phyloP scores from a whole-genome alignment of 2,113 vertebrate genomes.

The Rhineura floridana region DNA sequence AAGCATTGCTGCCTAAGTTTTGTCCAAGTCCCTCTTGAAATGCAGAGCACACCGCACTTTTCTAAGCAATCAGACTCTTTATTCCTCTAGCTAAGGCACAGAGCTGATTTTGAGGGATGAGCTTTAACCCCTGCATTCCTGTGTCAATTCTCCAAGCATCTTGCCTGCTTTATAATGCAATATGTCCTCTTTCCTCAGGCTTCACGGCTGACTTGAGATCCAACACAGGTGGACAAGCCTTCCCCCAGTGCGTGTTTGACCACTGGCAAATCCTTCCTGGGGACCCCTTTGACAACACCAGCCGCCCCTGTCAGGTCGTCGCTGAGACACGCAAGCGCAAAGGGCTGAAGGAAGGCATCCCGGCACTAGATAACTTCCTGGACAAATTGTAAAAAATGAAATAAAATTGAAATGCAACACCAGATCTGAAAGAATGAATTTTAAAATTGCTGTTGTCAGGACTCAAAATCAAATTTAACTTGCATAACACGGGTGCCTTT shows the following conservation, averaged over 20 bases:
- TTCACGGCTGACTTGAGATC: constrained; percentile 94
- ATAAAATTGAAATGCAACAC: background rate
- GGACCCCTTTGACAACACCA: constrained; percentile 81
- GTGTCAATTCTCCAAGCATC: background rate
- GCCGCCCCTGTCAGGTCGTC: constrained; percentile 83
- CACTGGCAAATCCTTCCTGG: constrained; percentile 95
- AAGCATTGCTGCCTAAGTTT: too few species aligned
- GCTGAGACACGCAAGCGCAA: constrained; percentile 91
- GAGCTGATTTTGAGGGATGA: too few species aligned
- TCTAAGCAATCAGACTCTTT: too few species aligned
- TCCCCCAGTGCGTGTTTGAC: constrained; percentile 96
- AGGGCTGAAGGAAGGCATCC: constrained; percentile 92
- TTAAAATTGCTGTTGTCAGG: constrained; percentile 13
- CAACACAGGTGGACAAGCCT: constrained; percentile 93
- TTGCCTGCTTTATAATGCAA: background rate
- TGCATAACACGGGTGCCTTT: background rate
- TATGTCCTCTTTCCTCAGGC: constrained; percentile 66
- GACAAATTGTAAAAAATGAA: constrained; percentile 86
- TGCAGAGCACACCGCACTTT: too few species aligned
- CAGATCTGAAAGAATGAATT: constrained; percentile 19
- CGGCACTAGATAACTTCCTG: constrained; percentile 92
- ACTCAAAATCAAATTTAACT: constrained; percentile 40
- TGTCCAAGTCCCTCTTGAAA: too few species aligned
- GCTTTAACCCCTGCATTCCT: background rate
- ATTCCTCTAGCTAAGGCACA: too few species aligned